Evolutionary conservation across 2,113 vertebrate species (phyloP).

Genomic region (Thamnophis sirtalis): DNA sequence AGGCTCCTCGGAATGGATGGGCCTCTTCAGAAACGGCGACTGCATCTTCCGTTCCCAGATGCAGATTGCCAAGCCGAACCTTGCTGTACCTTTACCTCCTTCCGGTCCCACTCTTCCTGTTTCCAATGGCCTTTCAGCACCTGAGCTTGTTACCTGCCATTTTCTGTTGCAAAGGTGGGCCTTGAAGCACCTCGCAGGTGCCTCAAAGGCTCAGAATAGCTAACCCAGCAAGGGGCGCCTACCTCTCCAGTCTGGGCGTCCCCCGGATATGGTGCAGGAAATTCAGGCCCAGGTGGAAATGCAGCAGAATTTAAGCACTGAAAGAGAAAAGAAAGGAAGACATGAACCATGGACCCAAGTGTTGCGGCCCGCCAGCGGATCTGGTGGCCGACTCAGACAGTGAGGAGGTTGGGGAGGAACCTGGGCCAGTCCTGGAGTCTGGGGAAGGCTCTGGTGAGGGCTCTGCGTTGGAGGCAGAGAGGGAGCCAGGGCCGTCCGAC

Average conservation of each 20-base stretch:
- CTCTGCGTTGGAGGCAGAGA: too few relatives aligned
- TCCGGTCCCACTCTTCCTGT: not conserved
- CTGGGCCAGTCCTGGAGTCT: too few relatives aligned
- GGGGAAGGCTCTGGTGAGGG: too few relatives aligned
- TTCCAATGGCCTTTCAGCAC: not conserved
- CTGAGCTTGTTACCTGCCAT: not conserved
- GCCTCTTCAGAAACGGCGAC: conserved; percentile 10
- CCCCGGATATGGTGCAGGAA: conserved; percentile 62
- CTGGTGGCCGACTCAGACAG: too few relatives aligned
- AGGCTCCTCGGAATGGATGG: not conserved
- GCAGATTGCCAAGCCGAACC: not conserved
- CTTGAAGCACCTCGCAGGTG: not conserved
- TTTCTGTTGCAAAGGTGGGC: not conserved
- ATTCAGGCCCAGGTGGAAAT: conserved; percentile 73
- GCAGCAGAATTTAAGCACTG: conserved; percentile 76
- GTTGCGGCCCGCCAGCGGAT: too few relatives aligned
- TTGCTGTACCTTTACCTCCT: not conserved
- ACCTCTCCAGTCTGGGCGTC: conserved; percentile 83
- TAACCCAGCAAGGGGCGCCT: conserved; percentile 32
- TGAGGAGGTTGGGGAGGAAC: too few relatives aligned
- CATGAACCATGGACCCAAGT: not conserved
- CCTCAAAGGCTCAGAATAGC: not conserved
- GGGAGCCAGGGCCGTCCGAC: too few relatives aligned
- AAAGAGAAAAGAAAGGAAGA: not conserved
- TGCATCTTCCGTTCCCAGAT: not conserved